Evolutionary conservation across 2,888 invertebrate species (phyloP).

Genomic region (Alviniconcha strummeri): DNA sequence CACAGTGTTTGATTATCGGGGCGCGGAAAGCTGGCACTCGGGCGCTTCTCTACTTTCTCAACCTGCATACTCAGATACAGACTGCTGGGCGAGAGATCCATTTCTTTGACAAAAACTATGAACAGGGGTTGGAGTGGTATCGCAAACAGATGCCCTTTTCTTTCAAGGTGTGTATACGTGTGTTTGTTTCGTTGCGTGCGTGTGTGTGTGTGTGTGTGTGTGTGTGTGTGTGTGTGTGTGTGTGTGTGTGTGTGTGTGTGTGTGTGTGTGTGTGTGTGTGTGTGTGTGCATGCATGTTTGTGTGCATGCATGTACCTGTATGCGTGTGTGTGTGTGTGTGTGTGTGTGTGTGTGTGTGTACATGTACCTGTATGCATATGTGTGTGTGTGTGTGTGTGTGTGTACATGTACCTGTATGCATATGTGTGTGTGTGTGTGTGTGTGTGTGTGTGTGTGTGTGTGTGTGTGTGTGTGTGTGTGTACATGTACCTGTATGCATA

Average conservation of each 20-base stretch:
- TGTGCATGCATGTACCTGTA: background rate
- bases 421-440: background rate
- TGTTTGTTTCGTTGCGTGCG: background rate
- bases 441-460: background rate
- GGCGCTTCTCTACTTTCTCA: slow-evolving; percentile 73
- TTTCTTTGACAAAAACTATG: slow-evolving; percentile 96
- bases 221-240: background rate
- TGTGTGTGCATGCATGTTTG: background rate
- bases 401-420: background rate
- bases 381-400: background rate
- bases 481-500: background rate
- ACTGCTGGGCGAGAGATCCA: slow-evolving; percentile 96
- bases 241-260: background rate
- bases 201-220: background rate
- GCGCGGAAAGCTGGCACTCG: slow-evolving; percentile 74
- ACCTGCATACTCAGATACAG: slow-evolving; percentile 81
- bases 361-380: background rate
- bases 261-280: background rate
- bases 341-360: background rate
- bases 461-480: background rate
- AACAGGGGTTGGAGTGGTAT: slow-evolving; percentile 94
- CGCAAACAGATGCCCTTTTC: slow-evolving; percentile 90
- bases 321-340: background rate
- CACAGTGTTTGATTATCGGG: slow-evolving; percentile 73
- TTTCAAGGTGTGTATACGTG: slow-evolving; percentile 76